phyloP scores from a whole-genome alignment of 2,797 vertebrate genomes.

The Arctocebus calabarensis region DNA sequence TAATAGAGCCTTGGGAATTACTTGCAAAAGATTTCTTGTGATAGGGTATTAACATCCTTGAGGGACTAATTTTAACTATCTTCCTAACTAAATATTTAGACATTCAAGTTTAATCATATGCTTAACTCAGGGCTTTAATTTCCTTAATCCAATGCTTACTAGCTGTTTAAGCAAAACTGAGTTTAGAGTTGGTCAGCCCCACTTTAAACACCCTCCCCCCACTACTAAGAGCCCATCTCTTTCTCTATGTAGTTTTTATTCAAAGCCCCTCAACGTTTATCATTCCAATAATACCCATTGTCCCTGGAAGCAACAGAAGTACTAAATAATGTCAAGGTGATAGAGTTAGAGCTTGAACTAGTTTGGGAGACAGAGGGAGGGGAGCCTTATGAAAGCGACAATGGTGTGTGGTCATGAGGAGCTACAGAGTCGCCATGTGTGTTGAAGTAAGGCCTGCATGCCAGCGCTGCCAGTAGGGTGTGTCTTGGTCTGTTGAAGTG shows the following conservation, averaged over 20 bases:
- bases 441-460: not conserved
- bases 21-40: constrained; percentile 79
- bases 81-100: constrained; percentile 81
- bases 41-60: constrained; percentile 69
- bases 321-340: not conserved
- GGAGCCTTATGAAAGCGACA: constrained; percentile 2
- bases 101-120: constrained; percentile 81
- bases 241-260: constrained; percentile 8
- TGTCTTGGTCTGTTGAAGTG: not conserved
- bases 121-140: constrained; percentile 66
- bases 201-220: not conserved
- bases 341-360: constrained; percentile 5
- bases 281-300: not conserved
- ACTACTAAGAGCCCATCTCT: not conserved
- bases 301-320: not conserved
- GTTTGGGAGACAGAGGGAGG: not conserved
- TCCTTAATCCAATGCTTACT: constrained; percentile 74
- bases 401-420: not conserved
- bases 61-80: constrained; percentile 66
- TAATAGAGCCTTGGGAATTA: constrained; percentile 82
- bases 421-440: rapidly evolving
- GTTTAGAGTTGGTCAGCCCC: constrained; percentile 56
- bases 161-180: constrained; percentile 80
- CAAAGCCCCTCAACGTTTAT: not conserved
- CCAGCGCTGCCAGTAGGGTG: not conserved